Evolutionary conservation across 92 coral and sea anemone species (phyloP), one percentile per base, ranked within the genome.

Genomic region (Phenganax subtilis): DNA sequence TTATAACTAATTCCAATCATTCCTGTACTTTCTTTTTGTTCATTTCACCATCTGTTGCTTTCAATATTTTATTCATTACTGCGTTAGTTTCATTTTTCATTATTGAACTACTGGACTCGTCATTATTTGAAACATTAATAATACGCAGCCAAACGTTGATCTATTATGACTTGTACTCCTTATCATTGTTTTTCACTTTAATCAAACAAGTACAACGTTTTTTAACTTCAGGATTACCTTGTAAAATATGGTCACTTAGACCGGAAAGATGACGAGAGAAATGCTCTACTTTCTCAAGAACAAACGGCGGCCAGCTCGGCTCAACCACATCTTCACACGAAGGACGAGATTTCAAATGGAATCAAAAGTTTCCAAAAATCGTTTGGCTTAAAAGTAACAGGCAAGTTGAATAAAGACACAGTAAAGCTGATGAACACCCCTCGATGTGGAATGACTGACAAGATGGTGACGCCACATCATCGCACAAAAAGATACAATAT

Each of bases 371-470:
- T 79, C 65, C 83, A 79, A 64, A 79, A 47, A n/a, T 63, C 83
- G 61, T 52, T 79, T 79, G 74, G 74, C 52, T 63, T 79, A 64
- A 56, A 75, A 58, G 30, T 54, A 68, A 82, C 86, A n/a, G 86
- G 86, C 9, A 65, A 51, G 52, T 3, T 86, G n/a, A 74, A 79
- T 71, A 67, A 58, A 53, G 88, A 82, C 25, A 62, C 81, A 47
- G 53, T 28, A 61, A 77, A 76, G 58, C 53, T 68, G 3, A 14
- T 74, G 51, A 52, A 65, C 0, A 57, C 75, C 12, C 88, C 88
- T 16, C 82, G 86, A 54, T 82, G 86, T 66, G 88, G 86, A n/a
- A 75, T 85, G 16, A 71, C 76, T 73, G 91, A 88, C 70, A 52
- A 70, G 56, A 17, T 20, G 8, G 57, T 7, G 51, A 75, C 10